These are phyloP conservation scores for Aromia moschata DNA, from an alignment of 2,888 invertebrate genomes.

Conservation along the genomic window DNA sequence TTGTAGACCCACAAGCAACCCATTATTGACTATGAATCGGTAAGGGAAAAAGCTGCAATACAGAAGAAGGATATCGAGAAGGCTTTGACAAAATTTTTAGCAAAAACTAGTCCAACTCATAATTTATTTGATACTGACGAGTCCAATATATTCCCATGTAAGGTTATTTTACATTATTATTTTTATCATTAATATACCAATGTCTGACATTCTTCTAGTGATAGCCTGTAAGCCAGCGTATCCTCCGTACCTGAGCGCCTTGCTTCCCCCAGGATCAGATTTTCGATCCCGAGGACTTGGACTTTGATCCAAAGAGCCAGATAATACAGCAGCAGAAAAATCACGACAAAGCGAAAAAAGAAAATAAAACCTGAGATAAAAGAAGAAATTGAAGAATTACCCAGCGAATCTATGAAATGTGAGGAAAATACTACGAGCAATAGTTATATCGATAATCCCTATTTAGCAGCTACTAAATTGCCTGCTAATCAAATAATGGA, in stretches of 20 bases:
- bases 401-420: slow-evolving; percentile 51
- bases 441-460: slow-evolving; percentile 78
- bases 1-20: slow-evolving; percentile 92
- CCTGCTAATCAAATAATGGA: slow-evolving; percentile 51
- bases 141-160: slow-evolving; percentile 87
- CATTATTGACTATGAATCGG: slow-evolving; percentile 95
- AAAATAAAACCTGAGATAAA: slow-evolving; percentile 41
- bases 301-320: slow-evolving; percentile 72
- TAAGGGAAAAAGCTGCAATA: slow-evolving; percentile 91
- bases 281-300: slow-evolving; percentile 88
- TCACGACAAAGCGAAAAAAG: slow-evolving; percentile 52
- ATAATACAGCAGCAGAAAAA: slow-evolving; percentile 57
- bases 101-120: slow-evolving; percentile 90
- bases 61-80: slow-evolving; percentile 94
- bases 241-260: slow-evolving; percentile 85
- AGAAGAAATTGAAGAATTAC: slow-evolving; percentile 53
- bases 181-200: neutral
- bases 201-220: slow-evolving; percentile 68
- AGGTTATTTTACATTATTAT: slow-evolving; percentile 56
- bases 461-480: slow-evolving; percentile 66
- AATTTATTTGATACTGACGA: slow-evolving; percentile 91
- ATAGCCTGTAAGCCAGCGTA: slow-evolving; percentile 85
- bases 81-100: slow-evolving; percentile 91
- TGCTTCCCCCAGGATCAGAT: slow-evolving; percentile 94
- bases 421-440: slow-evolving; percentile 63